Percentiles rank a stretch among this genome's conserved stretches.
These are phyloP conservation scores for Platysternon megacephalum DNA, from an alignment of 2,113 vertebrate genomes.

Conservation along the genomic window DNA sequence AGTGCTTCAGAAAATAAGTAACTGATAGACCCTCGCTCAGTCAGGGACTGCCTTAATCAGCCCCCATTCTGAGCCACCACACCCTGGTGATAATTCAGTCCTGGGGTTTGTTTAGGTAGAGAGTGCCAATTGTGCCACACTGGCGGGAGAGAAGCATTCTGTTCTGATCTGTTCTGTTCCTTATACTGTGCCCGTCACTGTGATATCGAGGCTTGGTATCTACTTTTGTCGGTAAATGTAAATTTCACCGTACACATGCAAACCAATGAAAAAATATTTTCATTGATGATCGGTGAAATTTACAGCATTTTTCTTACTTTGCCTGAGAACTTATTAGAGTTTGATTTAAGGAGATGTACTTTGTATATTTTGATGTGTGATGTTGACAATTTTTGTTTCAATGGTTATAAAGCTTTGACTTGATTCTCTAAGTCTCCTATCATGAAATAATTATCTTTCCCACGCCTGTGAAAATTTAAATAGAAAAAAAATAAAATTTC, in stretches of 20 bases:
- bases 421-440: not conserved
- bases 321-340: not conserved
- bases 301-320: not conserved
- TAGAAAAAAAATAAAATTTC: not conserved
- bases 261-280: not conserved
- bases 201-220: not conserved
- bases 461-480: not conserved
- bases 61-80: not conserved
- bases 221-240: not conserved
- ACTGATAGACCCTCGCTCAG: slow-evolving; percentile 36
- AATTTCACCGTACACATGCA: not conserved
- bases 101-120: not conserved
- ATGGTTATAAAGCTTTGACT: not conserved
- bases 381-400: not conserved
- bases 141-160: not conserved
- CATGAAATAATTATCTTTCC: not conserved
- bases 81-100: slow-evolving; percentile 15
- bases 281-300: not conserved
- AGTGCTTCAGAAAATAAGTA: slow-evolving; percentile 30
- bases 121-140: not conserved
- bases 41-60: slow-evolving; percentile 12
- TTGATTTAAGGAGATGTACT: not conserved
- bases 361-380: not conserved
- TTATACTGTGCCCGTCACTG: not conserved
- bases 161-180: not conserved